Base-by-base conservation (phyloP, 2,797 vertebrate species). In the Sebastes kiyomatsui region DNA sequence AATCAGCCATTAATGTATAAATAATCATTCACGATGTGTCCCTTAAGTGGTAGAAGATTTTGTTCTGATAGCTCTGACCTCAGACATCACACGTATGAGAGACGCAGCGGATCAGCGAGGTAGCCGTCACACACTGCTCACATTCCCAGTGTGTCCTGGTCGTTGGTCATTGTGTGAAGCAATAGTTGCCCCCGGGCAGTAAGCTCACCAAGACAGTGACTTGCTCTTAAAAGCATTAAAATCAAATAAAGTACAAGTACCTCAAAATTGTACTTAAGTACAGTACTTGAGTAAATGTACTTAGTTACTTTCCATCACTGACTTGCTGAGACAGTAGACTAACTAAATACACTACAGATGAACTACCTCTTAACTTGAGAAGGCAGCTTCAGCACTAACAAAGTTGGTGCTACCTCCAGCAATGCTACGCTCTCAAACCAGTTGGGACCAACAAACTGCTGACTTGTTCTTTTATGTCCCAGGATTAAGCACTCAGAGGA, bases 391-490 rank as follows among this genome's bases (percentile, higher is more conserved):
- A 54, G n/a, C 42, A 62, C 59, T 54, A 22, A 28, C 14, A 23
- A 28, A 67, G 38, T 67, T 10, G 27, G 7, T 59, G 54, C 13
- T 35, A 28, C 65, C 20, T 10, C 33, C 16, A 62, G 33, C 56
- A 38, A 28, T 7, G 20, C 46, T 74, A 0, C 7, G 2, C 32
- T 67, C 25, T 80, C 32, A 38, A 74, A 33, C 49, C 42, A 64
- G 58, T 46, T 64, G 66, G 33, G 32, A 68, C 22, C 42, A 7
- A 23, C 10, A 68, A 35, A 81, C 35, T 66, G 72, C 72, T 59
- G 67, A 75, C 67, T 54, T 20, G 12, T 5, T 65, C 11, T 27
- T 67, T 30, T 30, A 46, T 7, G 6, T 35, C 23, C 6, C 5
- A 27, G 67, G 56, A 61, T 35, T 28, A 58, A 54, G 65, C 62